Conservation (phyloP, 2,797 vertebrate species). For the Yasuhikotakia modesta region DNA sequence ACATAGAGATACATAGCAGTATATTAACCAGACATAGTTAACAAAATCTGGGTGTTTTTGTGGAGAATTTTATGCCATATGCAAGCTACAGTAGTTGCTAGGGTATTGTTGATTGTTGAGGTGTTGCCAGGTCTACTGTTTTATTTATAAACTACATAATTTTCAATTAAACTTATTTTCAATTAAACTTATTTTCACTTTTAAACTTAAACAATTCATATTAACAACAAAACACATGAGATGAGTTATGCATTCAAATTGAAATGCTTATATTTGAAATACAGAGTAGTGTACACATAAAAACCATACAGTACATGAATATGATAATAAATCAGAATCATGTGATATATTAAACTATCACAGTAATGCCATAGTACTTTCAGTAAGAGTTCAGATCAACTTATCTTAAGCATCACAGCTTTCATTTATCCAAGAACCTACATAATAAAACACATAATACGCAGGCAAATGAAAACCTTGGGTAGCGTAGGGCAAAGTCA, state of each 20-base stretch:
- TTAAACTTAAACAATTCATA: no score
- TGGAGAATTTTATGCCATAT: background rate
- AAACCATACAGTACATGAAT: background rate
- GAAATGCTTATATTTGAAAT: background rate
- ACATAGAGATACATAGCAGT: background rate
- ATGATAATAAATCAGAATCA: background rate
- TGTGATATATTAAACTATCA: background rate
- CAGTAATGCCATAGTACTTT: constrained; percentile 55
- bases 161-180: no score
- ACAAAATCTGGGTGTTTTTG: background rate
- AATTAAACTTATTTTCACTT: background rate
- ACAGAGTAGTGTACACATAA: background rate
- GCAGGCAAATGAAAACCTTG: constrained; percentile 51
- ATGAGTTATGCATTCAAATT: background rate
- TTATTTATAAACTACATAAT: no score
- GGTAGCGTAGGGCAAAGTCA: constrained; percentile 66
- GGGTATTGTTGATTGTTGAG: no score
- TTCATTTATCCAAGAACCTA: constrained; percentile 66
- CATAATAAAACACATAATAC: constrained; percentile 52
- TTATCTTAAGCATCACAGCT: constrained; percentile 22
- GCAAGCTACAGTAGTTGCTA: background rate
- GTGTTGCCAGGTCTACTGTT: no score
- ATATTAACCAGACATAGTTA: background rate
- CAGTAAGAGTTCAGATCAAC: constrained; percentile 3
- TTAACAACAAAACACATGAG: background rate